phyloP scores from a whole-genome alignment of 2,888 invertebrate species.

The Vesta saturnalis region DNA sequence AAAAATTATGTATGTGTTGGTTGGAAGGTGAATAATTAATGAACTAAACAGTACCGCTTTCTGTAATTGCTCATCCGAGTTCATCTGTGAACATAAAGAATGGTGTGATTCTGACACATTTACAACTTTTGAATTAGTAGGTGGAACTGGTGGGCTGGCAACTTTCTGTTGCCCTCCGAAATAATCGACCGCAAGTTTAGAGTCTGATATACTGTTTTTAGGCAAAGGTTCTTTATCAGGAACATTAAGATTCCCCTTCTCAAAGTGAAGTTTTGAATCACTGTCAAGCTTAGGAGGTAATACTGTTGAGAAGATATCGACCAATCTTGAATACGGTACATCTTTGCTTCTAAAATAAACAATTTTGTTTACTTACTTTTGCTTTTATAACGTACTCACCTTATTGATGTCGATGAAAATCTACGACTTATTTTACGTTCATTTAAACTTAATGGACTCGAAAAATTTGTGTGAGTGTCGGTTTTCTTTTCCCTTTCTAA shows the following conservation, averaged over 20 bases:
- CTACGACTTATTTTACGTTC: constrained; percentile 63
- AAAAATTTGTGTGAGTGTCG: constrained; percentile 49
- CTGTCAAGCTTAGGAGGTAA: constrained; percentile 71
- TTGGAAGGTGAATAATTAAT: no score
- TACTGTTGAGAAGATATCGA: constrained; percentile 76
- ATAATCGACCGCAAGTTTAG: constrained; percentile 83
- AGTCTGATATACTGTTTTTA: constrained; percentile 88
- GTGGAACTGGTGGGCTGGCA: constrained; percentile 45
- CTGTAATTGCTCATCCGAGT: constrained; percentile 68
- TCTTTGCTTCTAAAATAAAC: constrained; percentile 62
- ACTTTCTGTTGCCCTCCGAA: constrained; percentile 59
- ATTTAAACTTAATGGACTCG: constrained; percentile 60
- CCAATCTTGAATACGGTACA: constrained; percentile 82
- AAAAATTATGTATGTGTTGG: not conserved
- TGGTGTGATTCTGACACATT: constrained; percentile 75
- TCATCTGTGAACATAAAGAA: constrained; percentile 69
- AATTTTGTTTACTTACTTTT: not conserved
- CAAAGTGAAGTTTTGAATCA: constrained; percentile 74
- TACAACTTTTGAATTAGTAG: constrained; percentile 64
- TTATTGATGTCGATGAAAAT: constrained; percentile 71
- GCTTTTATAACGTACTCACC: constrained; percentile 55
- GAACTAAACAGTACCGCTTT: constrained; percentile 68
- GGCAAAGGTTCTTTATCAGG: constrained; percentile 65
- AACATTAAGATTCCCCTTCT: constrained; percentile 60
- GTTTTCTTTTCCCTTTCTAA: constrained; percentile 47